Percentiles rank a stretch among this genome's conserved stretches.
Conservation (phyloP, 2,888 invertebrate genomes). For the Perithous albicinctus region DNA sequence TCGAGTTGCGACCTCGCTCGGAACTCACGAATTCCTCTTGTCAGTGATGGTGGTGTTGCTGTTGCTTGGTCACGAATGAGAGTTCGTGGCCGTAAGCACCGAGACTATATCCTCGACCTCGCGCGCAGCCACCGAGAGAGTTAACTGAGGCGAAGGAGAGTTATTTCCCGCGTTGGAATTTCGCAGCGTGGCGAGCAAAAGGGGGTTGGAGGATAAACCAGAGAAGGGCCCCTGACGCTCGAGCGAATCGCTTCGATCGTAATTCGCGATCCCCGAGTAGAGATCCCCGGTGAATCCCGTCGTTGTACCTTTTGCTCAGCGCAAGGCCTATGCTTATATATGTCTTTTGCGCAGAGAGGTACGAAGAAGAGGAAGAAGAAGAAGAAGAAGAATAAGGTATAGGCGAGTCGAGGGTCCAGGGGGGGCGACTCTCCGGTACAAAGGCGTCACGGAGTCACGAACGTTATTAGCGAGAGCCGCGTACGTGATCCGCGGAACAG, state of each 20-base stretch:
- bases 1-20: conserved; percentile 61
- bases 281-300: conserved; percentile 54
- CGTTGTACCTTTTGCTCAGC: conserved; percentile 12
- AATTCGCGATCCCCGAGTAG: conserved; percentile 64
- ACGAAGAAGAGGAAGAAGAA: conserved; percentile 25
- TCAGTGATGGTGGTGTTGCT: conserved; percentile 29
- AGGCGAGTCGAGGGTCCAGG: conserved; percentile 20
- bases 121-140: conserved; percentile 61
- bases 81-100: conserved; percentile 22
- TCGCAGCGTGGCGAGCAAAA: conserved; percentile 13
- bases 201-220: conserved; percentile 42
- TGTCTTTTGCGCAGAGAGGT: conserved; percentile 26
- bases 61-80: conserved; percentile 20
- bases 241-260: conserved; percentile 63
- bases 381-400: conserved; percentile 44
- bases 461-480: conserved; percentile 70
- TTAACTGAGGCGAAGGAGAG: conserved; percentile 62
- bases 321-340: conserved; percentile 52
- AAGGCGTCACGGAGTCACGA: conserved; percentile 73
- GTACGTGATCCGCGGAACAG: conserved; percentile 60
- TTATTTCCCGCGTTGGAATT: conserved; percentile 66
- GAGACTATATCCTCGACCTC: conserved; percentile 67
- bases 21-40: conserved; percentile 53
- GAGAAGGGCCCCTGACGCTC: conserved; percentile 32
- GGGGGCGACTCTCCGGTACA: no score